phyloP scores from a whole-genome alignment of 2,888 invertebrate genomes.

The Amaurobius ferox region DNA sequence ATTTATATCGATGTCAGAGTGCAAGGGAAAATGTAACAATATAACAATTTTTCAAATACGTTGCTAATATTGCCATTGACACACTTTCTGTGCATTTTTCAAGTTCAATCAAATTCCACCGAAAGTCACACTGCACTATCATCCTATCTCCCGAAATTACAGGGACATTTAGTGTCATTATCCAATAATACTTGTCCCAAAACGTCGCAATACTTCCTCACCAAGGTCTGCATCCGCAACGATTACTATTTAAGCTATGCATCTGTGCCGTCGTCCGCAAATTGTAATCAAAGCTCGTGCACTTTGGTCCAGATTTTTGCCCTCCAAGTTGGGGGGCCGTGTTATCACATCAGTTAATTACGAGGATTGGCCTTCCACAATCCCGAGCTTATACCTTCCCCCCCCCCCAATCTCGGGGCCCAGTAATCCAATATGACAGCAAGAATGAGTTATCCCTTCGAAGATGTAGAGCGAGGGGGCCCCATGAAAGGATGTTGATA shows the following conservation, averaged over 20 bases:
- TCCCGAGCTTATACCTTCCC: neutral
- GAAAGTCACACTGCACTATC: too few relatives aligned
- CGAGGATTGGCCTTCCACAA: neutral
- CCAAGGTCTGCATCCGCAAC: neutral
- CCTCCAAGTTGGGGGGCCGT: neutral
- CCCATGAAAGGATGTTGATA: neutral
- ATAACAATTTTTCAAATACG: too few relatives aligned
- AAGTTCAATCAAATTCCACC: too few relatives aligned
- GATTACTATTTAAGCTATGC: neutral
- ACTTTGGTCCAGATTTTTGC: neutral
- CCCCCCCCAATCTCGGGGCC: neutral
- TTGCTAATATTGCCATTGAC: too few relatives aligned
- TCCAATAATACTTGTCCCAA: neutral
- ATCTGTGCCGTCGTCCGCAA: neutral
- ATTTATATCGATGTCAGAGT: too few relatives aligned
- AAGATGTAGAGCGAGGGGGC: neutral
- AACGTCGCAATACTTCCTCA: neutral
- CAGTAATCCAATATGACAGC: slow-evolving; percentile 16
- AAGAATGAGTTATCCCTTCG: neutral
- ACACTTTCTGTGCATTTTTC: too few relatives aligned
- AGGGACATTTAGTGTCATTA: neutral
- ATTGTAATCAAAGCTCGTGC: neutral
- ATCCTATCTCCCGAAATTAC: neutral
- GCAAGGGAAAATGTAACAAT: too few relatives aligned
- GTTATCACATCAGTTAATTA: slow-evolving; percentile 4